Evolutionary conservation across 2,797 vertebrate genomes (phyloP).

Genomic region (Mionectes olivaceus): DNA sequence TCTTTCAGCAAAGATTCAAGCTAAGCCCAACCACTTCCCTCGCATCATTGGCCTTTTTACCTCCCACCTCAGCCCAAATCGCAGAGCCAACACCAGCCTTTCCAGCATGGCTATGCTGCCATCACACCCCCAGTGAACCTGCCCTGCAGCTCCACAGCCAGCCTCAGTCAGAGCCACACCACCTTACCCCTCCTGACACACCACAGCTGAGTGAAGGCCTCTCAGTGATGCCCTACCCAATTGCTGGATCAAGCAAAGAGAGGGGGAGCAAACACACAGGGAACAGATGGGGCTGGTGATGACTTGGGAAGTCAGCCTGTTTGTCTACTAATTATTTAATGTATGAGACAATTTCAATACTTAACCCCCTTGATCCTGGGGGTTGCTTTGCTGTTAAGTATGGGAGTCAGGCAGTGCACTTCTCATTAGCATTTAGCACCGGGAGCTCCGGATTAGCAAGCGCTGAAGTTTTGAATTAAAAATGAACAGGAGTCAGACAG

Average conservation of each 20-base stretch:
- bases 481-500: constrained; percentile 58
- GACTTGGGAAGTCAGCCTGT: constrained; percentile 65
- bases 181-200: neutral
- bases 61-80: neutral
- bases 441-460: neutral
- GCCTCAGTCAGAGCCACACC: neutral
- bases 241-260: constrained; percentile 40
- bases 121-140: accelerated
- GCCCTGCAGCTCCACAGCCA: neutral
- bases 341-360: constrained; percentile 53
- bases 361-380: constrained; percentile 67
- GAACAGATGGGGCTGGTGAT: constrained; percentile 52
- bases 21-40: neutral
- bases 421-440: constrained; percentile 51
- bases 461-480: constrained; percentile 37
- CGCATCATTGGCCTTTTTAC: accelerated
- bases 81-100: neutral
- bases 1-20: neutral
- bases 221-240: neutral
- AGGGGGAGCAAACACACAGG: neutral
- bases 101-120: accelerated
- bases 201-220: neutral
- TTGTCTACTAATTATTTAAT: constrained; percentile 73
- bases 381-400: constrained; percentile 24
- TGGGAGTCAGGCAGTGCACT: neutral